Evolutionary conservation across 2,797 vertebrate species (phyloP).

Genomic region (Pachyuromys duprasi): DNA sequence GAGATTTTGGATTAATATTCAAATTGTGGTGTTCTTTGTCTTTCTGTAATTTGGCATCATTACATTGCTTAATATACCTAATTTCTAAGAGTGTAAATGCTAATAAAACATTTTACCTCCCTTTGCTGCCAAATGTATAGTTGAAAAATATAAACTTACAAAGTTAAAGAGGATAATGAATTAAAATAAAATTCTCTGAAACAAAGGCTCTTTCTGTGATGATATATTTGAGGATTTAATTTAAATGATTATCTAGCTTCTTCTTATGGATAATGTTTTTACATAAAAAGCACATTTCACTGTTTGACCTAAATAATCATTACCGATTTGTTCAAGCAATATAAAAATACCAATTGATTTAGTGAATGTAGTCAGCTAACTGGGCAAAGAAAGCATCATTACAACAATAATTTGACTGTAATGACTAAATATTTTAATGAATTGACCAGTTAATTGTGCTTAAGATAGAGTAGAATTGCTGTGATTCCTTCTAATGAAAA

Average conservation of each 20-base stretch:
- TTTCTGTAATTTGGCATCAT: constrained; percentile 76
- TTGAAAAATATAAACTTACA: constrained; percentile 66
- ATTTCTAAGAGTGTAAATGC: constrained; percentile 72
- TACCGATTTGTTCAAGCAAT: constrained; percentile 6
- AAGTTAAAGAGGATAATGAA: constrained; percentile 73
- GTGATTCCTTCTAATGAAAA: constrained; percentile 5
- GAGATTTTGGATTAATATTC: constrained; percentile 69
- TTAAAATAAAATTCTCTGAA: constrained; percentile 67
- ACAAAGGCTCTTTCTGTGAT: constrained; percentile 6
- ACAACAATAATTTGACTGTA: constrained; percentile 49
- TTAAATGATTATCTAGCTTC: constrained; percentile 31
- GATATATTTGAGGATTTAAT: not conserved
- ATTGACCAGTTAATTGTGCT: constrained; percentile 37
- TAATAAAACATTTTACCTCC: constrained; percentile 78
- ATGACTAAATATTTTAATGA: constrained; percentile 11
- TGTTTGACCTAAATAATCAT: constrained; percentile 19
- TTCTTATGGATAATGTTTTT: constrained; percentile 27
- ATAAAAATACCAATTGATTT: constrained; percentile 38
- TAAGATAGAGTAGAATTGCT: not conserved
- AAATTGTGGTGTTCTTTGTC: constrained; percentile 72
- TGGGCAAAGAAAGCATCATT: constrained; percentile 17
- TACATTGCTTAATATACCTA: constrained; percentile 73
- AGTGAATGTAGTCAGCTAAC: constrained; percentile 7
- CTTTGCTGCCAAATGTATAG: constrained; percentile 60
- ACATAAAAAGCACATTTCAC: constrained; percentile 23